phyloP scores from a whole-genome alignment of 2,888 invertebrate genomes.

The Melieria omissa region DNA sequence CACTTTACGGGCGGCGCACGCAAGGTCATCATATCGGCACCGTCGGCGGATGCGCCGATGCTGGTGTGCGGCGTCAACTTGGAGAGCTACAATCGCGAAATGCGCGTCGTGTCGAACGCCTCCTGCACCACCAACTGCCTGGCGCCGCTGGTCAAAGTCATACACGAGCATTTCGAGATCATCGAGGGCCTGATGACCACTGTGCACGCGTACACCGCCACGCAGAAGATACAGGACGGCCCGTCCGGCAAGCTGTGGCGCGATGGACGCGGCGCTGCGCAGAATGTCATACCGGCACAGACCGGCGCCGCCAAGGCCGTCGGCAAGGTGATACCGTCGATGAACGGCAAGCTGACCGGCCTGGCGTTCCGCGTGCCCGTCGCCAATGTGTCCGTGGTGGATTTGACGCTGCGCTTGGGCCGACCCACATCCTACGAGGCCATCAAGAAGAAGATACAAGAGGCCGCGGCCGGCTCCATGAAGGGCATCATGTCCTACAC shows the following conservation, averaged over 20 bases:
- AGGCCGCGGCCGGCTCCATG: constrained; percentile 84
- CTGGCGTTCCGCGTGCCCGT: constrained; percentile 99
- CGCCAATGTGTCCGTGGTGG: constrained; percentile 97
- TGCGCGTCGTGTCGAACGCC: constrained; percentile 92
- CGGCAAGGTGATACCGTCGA: constrained; percentile 96
- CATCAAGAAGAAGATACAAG: constrained; percentile 90
- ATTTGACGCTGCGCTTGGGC: constrained; percentile 88
- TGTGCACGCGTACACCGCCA: constrained; percentile 97
- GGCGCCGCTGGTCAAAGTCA: constrained; percentile 95
- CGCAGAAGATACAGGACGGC: constrained; percentile 98
- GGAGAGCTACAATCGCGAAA: constrained; percentile 85
- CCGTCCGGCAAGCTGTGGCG: constrained; percentile 95
- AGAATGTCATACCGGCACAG: constrained; percentile 98
- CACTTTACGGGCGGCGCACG: constrained; percentile 95
- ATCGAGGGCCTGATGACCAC: constrained; percentile 96
- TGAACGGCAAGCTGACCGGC: constrained; percentile 98
- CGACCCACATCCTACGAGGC: constrained; percentile 90
- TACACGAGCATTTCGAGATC: constrained; percentile 97
- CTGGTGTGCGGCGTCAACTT: constrained; percentile 98
- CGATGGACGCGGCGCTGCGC: constrained; percentile 97
- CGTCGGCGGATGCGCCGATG: constrained; percentile 99
- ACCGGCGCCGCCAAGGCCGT: constrained; percentile 99
- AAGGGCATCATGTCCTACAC: constrained; percentile 95
- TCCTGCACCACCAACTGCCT: constrained; percentile 99
- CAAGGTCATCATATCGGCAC: constrained; percentile 98